phyloP scores from a whole-genome alignment of 2,113 vertebrate genomes.

The Eretmochelys imbricata region DNA sequence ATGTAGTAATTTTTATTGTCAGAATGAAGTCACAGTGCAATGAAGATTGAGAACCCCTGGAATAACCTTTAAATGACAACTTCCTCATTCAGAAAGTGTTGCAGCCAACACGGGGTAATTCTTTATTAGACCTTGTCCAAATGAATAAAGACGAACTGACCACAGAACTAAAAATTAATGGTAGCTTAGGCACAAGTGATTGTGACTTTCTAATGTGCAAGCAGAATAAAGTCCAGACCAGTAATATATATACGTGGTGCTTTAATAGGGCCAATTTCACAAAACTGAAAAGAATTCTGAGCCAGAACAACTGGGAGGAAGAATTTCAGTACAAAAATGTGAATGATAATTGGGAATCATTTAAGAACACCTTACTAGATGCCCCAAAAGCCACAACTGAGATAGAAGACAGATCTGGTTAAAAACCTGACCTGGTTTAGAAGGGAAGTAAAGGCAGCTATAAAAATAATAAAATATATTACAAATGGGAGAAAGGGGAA shows the following conservation, averaged over 20 bases:
- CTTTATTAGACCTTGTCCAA: neutral
- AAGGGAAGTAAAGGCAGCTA: neutral
- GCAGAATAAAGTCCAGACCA: neutral
- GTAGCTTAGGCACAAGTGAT: neutral
- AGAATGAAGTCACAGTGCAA: too few relatives aligned
- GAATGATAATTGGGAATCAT: neutral
- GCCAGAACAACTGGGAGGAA: neutral
- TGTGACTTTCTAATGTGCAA: neutral
- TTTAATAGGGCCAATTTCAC: neutral
- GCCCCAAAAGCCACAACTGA: neutral
- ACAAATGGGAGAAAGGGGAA: neutral
- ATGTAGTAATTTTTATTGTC: too few relatives aligned
- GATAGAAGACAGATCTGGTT: neutral
- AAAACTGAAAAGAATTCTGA: neutral
- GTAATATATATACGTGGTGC: neutral
- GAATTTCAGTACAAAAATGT: neutral
- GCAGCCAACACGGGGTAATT: neutral
- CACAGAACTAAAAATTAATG: neutral
- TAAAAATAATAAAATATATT: neutral
- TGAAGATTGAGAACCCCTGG: too few relatives aligned
- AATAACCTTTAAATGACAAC: neutral
- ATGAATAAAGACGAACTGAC: neutral
- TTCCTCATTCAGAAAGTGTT: neutral
- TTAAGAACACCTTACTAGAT: neutral
- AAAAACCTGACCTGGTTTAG: neutral